Base-by-base conservation (phyloP, 2,888 invertebrate species). In the Trichacis sp. region DNA sequence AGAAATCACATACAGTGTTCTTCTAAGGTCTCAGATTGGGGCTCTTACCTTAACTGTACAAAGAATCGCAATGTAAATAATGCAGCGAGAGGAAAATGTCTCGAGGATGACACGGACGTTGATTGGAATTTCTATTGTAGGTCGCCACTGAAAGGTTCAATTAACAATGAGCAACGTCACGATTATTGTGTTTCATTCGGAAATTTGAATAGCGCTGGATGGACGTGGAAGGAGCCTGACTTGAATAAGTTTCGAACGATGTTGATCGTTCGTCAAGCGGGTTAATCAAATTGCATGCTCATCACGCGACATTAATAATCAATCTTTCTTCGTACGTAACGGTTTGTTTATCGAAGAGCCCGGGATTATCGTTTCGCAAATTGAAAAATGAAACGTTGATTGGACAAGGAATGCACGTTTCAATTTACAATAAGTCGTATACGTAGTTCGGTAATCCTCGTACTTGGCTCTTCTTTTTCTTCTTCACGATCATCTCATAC, bases 81-180 rank as follows among this genome's bases (percentile, higher is more conserved):
- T 64, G 63, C 64, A 68, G 61, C 55, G 52, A 47, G 61, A 58
- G 58, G 54, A 68, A 47, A 58, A 55, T 29, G 52, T 62, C 64
- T 54, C 56, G 52, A 45, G 48, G 61, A 64, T 59, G 62, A 64
- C 68, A 61, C 55, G 56, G 61, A 56, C 62, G 33, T 50, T 62
- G 59, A 59, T 59, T 68, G 60, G 62, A 66, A 73, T 76, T 71
- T 73, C 72, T 73, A 75, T 77, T 33, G 33, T 33, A 33, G 33
- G 70, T 74, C 73, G 72, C 76, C 75, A 76, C 76, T 77, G 78
- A 79, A 79, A 77, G 75, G 76, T 75, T 77, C 77, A 77, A 77
- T 78, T 78, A 77, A 77, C 74, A 68, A 76, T 70, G 73, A 67
- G 70, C 75, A 70, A 70, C 75, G 77, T 77, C 77, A 75, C 69